These are phyloP conservation scores for Perognathus longimembris DNA, from an alignment of 2,113 vertebrate species.

Conservation along the genomic window DNA sequence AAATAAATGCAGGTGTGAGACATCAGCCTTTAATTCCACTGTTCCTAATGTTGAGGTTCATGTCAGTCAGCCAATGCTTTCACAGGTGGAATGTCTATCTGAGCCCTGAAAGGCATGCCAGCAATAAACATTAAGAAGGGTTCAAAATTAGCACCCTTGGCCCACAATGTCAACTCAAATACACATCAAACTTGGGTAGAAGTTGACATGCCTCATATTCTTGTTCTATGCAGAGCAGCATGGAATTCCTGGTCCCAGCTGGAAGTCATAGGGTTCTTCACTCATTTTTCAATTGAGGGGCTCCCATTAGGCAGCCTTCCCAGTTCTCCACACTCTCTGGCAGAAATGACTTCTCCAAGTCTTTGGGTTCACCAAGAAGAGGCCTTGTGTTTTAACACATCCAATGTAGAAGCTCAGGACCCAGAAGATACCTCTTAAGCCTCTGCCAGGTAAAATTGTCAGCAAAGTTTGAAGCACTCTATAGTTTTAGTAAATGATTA, in stretches of 20 bases:
- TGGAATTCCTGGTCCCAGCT: conserved; percentile 82
- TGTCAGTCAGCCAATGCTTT: conserved; percentile 60
- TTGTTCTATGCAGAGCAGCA: conserved; percentile 49
- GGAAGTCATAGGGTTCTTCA: conserved; percentile 79
- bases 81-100: neutral
- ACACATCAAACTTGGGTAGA: conserved; percentile 74
- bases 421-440: neutral
- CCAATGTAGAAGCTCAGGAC: neutral
- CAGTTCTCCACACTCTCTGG: conserved; percentile 30
- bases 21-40: conserved; percentile 41
- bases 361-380: neutral
- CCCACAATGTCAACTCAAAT: conserved; percentile 78
- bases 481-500: neutral
- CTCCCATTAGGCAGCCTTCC: conserved; percentile 71
- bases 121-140: conserved; percentile 66
- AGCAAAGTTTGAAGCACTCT: neutral
- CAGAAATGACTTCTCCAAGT: conserved; percentile 2
- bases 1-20: conserved; percentile 16
- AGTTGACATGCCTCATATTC: neutral
- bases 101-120: neutral
- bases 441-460: neutral
- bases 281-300: conserved; percentile 76
- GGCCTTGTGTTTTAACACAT: neutral
- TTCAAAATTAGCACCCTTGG: conserved; percentile 66
- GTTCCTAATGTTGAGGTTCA: conserved; percentile 40